phyloP scores from a whole-genome alignment of 2,888 invertebrate species.

The Minunthozetes semirufus region DNA sequence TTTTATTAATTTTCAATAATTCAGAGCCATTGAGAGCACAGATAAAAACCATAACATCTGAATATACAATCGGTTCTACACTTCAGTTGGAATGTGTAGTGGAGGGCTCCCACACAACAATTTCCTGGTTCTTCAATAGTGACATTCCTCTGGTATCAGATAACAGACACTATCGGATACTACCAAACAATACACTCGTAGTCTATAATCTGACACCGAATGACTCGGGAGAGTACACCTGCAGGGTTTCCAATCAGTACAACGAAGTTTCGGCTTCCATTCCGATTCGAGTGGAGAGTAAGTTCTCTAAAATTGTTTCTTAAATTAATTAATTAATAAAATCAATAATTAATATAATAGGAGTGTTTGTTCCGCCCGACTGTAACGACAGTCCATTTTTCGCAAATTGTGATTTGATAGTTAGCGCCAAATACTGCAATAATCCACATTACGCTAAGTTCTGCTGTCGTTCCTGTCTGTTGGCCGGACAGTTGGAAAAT shows the following conservation, averaged over 20 bases:
- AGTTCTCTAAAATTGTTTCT: conserved; percentile 42
- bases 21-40: conserved; percentile 45
- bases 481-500: conserved; percentile 45
- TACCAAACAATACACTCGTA: conserved; percentile 59
- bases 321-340: not conserved
- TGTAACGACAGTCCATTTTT: conserved; percentile 81
- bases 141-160: conserved; percentile 36
- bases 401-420: conserved; percentile 82
- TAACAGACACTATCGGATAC: conserved; percentile 42
- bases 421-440: conserved; percentile 71
- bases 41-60: conserved; percentile 44
- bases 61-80: conserved; percentile 44
- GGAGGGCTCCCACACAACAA: conserved; percentile 45
- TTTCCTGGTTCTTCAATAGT: conserved; percentile 45
- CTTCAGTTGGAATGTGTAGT: conserved; percentile 47
- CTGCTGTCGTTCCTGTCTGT: conserved; percentile 87
- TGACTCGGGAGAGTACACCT: conserved; percentile 75
- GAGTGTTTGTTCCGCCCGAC: conserved; percentile 64
- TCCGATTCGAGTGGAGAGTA: conserved; percentile 69
- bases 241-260: conserved; percentile 70
- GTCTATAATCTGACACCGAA: conserved; percentile 58
- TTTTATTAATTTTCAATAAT: conserved; percentile 38
- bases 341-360: conserved; percentile 52
- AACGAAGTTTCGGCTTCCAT: conserved; percentile 58
- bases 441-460: conserved; percentile 70